Percentiles rank a stretch among this genome's conserved stretches.
Conservation (phyloP, 2,797 vertebrate species). For the Myotis vivesi region DNA sequence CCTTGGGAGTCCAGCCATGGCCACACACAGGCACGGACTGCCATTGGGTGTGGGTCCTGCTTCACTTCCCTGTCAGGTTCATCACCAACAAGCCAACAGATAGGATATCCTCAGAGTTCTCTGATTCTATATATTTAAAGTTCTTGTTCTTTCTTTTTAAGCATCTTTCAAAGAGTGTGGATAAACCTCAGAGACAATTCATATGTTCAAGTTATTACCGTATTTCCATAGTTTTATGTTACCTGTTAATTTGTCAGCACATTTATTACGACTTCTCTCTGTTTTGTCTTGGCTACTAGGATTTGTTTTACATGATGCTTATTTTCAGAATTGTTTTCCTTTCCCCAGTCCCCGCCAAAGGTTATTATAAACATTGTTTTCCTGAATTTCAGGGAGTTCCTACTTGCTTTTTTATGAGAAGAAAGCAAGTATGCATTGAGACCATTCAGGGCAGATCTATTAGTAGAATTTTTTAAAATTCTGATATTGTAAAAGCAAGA, state of each 20-base stretch:
- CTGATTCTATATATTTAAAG: neutral
- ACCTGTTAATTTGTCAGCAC: neutral
- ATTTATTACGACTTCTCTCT: neutral
- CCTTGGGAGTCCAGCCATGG: neutral
- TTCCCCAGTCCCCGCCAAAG: neutral
- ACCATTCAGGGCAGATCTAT: neutral
- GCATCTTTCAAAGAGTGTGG: neutral
- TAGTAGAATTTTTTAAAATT: neutral
- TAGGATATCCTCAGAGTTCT: neutral
- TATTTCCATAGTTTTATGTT: neutral
- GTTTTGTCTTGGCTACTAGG: neutral
- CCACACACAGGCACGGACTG: neutral
- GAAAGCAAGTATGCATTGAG: neutral
- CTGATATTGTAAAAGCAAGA: neutral
- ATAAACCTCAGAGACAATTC: neutral
- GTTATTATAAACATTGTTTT: neutral
- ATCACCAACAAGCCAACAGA: neutral
- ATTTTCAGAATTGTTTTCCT: neutral
- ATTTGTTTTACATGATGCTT: neutral
- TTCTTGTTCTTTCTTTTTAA: neutral
- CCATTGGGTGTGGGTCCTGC: no score
- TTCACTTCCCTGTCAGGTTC: neutral
- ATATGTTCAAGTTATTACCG: neutral
- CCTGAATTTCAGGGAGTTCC: neutral
- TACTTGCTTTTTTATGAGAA: neutral